Conservation (phyloP, 2,797 vertebrate genomes). For the Muscicapa comitata region DNA sequence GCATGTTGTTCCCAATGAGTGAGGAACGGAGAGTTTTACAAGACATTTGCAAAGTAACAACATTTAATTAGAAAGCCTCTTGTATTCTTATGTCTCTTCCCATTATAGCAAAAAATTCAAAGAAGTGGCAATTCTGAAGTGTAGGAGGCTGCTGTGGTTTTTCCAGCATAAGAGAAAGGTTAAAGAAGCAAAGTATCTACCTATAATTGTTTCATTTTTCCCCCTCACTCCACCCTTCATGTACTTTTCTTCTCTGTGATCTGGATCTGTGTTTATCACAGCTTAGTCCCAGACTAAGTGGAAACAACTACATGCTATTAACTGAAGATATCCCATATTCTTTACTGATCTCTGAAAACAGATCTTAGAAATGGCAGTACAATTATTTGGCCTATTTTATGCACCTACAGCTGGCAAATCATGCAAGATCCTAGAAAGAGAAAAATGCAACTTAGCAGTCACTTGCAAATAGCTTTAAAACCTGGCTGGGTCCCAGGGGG, state of each 20-base stretch:
- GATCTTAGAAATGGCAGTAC: not conserved
- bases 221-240: not conserved
- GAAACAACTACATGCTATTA: not conserved
- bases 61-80: not conserved
- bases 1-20: rapidly evolving
- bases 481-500: not conserved
- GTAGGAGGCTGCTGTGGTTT: not conserved
- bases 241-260: not conserved
- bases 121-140: not conserved
- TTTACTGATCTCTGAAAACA: not conserved
- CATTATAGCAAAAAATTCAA: not conserved
- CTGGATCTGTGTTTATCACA: not conserved
- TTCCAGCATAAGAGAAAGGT: not conserved
- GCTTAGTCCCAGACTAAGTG: not conserved
- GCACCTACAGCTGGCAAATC: not conserved
- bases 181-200: not conserved
- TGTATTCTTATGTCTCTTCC: not conserved
- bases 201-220: not conserved
- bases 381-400: not conserved
- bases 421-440: not conserved
- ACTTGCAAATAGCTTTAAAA: not conserved
- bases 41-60: not conserved
- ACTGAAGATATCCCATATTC: not conserved
- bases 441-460: not conserved
- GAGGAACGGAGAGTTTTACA: not conserved